Base-by-base conservation (phyloP, 2,797 vertebrate genomes). In the Macropodus opercularis region DNA sequence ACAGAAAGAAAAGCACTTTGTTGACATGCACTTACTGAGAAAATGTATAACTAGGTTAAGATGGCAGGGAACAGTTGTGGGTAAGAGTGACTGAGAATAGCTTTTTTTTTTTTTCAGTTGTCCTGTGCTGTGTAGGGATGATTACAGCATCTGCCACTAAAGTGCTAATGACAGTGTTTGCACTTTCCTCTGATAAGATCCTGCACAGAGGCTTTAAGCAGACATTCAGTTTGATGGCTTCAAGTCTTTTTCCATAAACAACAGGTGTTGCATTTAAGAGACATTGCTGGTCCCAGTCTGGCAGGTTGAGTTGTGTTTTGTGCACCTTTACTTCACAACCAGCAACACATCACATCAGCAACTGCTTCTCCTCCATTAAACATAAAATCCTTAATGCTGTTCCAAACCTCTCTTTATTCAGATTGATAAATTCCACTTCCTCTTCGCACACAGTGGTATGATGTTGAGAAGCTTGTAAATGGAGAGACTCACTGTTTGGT, bases 211-310 rank as follows among this genome's bases (percentile, higher is more conserved):
- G 51, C 61, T 41, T 41, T 80, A 47, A 71, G 55, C 69, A 70
- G 61, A 74, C 51, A 19, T 59, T 12, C 40, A 70, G 78, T 58
- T 35, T 50, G 71, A 58, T 39, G 29, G 29, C 63, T 77, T 48
- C 41, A 49, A 18, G 55, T 55, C 65, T 80, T 58, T 87, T 88
- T 87, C 77, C 56, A 3, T 84, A 90, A 91, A 88, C 82, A 90
- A 72, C 91, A 92, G 91, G 85, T 92, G 90, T 60, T 55, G 77
- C 72, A 68, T 35, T 81, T 77, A 66, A 68, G 38, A 58, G 61
- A 22, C 67, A 42, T 61, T 59, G 39, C 50, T 60, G 56, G 55
- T 52, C 42, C 15, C 18, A 8, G 59, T 51, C 79, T 67, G 54
- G 53, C 69, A 63, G 38, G 38, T 65, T 67, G 79, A 67, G 75